Evolutionary conservation across 2,888 invertebrate genomes (phyloP), one percentile per base, ranked within the genome.

Genomic region (Limenitis camilla): DNA sequence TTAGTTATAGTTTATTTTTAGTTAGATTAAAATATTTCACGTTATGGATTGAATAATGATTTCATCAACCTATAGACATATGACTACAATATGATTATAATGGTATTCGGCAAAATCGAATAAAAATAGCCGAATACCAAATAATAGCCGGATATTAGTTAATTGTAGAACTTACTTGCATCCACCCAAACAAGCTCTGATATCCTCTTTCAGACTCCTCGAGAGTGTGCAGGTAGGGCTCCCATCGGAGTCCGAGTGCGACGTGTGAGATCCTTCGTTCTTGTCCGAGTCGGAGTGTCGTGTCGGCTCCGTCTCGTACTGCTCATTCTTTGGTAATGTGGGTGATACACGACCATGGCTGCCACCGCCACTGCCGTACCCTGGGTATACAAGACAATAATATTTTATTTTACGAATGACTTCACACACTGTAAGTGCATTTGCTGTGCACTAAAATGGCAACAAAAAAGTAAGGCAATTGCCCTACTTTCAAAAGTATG

Each of bases 311-410:
- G 64, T 55, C 42, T 65, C 75, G 56, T 71, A 77, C 61, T 70
- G 66, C 45, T 74, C 79, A 68, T 64, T 84, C 84, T 85, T 85
- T 81, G 84, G 84, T 81, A 83, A 71, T 59, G 73, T 71, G 40
- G 84, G 86, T 43, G 87, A 85, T 49, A 81, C 83, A 30, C 86
- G 75, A 29, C 85, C 86, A 57, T 86, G 76, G 63, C 86, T 86
- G 58, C 86, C 85, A 45, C 76, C 81, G 52, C 74, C 83, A 67
- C 84, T 84, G 65, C 85, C 86, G 63, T 85, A 86, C 36, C 86
- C 86, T 85, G 61, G 33, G 52, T 38, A 44, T 39, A 4, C 6
- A 49, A n/a, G 19, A 36, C n/a, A 36, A 32, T 9, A 27, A n/a
- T 19, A 19, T 19, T 19, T 19, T 19, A 19, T 19, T 19, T 19